Percentiles rank a stretch among this genome's conserved stretches.
Conservation (phyloP, 2,113 vertebrate genomes). For the Oceanodroma tethys region DNA sequence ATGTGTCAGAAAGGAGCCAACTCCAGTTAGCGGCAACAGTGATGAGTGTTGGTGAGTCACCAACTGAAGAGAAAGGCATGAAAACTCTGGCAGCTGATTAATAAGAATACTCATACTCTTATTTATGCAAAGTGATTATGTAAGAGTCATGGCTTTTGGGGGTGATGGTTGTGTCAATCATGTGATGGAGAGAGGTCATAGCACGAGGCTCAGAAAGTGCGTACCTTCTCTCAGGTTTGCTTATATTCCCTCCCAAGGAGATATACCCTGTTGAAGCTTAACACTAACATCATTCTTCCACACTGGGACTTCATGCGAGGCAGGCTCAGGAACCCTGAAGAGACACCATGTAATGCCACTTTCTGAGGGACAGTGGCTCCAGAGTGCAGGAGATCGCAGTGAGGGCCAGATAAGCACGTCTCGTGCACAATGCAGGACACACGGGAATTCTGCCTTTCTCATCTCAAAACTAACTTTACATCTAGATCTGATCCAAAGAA, state of each 20-base stretch:
- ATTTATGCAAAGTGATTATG: background rate
- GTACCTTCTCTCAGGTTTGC: background rate
- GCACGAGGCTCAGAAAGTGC: background rate
- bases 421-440: background rate
- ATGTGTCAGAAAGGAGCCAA: background rate
- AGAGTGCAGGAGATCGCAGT: fast-evolving
- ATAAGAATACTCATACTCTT: background rate
- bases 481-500: background rate
- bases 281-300: background rate
- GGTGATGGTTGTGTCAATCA: background rate
- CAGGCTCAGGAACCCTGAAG: background rate
- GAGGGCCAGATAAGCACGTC: fast-evolving
- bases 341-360: background rate
- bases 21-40: background rate
- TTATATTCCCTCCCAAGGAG: background rate
- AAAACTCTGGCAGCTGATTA: background rate
- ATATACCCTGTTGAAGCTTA: background rate
- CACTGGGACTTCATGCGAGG: background rate
- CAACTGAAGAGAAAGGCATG: background rate
- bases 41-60: background rate
- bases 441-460: background rate
- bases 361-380: background rate
- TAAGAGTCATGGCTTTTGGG: background rate
- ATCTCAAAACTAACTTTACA: background rate
- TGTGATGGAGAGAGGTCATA: background rate